Evolutionary conservation across 2,888 invertebrate species (phyloP).

Genomic region (Panzeria rudis): DNA sequence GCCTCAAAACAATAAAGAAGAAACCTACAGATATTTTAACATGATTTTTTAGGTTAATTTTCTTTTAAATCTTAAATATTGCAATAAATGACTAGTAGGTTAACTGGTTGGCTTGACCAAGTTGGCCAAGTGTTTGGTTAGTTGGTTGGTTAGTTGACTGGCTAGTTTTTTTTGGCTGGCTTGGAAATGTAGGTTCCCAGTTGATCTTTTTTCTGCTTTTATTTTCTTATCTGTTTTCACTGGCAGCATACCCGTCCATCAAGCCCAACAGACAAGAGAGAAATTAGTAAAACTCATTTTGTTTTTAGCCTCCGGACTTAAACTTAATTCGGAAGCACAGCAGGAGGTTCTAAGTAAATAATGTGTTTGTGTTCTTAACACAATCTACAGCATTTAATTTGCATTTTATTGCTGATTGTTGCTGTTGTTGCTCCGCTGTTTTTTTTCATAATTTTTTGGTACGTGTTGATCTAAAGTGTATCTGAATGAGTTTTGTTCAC

Average conservation of each 20-base stretch:
- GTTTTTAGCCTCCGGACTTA: constrained; percentile 88
- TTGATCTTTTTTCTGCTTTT: neutral
- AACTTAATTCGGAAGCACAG: constrained; percentile 90
- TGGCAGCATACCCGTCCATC: constrained; percentile 75
- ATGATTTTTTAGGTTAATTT: constrained; percentile 50
- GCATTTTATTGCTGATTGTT: constrained; percentile 80
- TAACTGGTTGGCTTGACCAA: constrained; percentile 65
- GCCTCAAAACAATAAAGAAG: constrained; percentile 53
- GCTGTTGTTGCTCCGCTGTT: constrained; percentile 2
- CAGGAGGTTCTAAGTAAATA: constrained; percentile 86
- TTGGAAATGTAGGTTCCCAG: constrained; percentile 45
- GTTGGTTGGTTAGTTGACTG: neutral
- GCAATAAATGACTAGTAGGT: constrained; percentile 66
- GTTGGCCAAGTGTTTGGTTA: constrained; percentile 65
- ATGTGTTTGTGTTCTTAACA: constrained; percentile 79
- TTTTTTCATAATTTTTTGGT: constrained; percentile 45
- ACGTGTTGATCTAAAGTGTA: constrained; percentile 67
- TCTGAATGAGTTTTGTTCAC: constrained; percentile 34
- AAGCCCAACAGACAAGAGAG: constrained; percentile 78
- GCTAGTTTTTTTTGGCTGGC: neutral
- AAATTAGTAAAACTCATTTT: constrained; percentile 84
- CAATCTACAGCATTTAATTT: constrained; percentile 82
- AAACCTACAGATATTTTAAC: constrained; percentile 48
- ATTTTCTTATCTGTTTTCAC: constrained; percentile 36
- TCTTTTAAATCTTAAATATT: constrained; percentile 56